Evolutionary conservation across 2,888 invertebrate species (phyloP).

Genomic region (Ormyrus thymus): DNA sequence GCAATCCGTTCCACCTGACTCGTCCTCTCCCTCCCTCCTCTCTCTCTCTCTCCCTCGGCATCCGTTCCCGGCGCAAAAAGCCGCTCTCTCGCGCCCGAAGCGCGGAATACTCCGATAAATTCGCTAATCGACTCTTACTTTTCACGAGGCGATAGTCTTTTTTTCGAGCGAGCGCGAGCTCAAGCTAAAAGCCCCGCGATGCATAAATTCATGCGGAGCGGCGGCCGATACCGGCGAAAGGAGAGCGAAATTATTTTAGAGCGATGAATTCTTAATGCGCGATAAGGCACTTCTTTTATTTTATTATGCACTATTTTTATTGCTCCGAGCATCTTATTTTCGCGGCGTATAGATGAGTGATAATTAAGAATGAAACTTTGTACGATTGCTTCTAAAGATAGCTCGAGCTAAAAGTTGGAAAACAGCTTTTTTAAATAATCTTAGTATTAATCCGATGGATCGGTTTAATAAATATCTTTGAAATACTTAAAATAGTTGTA

Average conservation of each 20-base stretch:
- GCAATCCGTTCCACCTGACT: constrained; percentile 53
- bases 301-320: neutral
- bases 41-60: neutral
- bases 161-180: neutral
- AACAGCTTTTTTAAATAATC: too few relatives aligned
- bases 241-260: constrained; percentile 39
- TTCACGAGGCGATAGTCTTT: neutral
- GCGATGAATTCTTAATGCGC: constrained; percentile 28
- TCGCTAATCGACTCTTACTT: constrained; percentile 39
- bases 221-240: constrained; percentile 27
- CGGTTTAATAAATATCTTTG: constrained; percentile 8
- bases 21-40: constrained; percentile 2
- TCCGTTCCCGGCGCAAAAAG: neutral
- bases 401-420: too few relatives aligned
- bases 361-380: too few relatives aligned
- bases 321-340: neutral
- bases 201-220: constrained; percentile 41
- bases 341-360: too few relatives aligned
- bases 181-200: constrained; percentile 43
- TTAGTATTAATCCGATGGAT: too few relatives aligned
- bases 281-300: too few relatives aligned
- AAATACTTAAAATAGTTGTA: constrained; percentile 15
- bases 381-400: too few relatives aligned
- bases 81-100: neutral
- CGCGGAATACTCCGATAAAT: constrained; percentile 33